These are phyloP conservation scores for Platynereis dumerilii DNA, from an alignment of 2,888 invertebrate species.

Conservation along the genomic window DNA sequence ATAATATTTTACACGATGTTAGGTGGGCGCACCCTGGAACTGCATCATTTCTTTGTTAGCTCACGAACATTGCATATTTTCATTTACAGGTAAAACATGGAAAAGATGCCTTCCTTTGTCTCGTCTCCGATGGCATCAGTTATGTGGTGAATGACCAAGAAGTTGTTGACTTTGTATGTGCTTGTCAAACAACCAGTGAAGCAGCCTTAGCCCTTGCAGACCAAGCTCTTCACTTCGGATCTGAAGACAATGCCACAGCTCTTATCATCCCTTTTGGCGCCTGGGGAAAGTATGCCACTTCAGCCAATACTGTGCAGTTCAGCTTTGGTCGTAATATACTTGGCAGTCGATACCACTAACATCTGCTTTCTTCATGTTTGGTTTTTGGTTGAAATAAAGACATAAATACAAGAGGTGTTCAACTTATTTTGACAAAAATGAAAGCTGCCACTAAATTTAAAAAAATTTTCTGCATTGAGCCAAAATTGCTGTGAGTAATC, in stretches of 20 bases:
- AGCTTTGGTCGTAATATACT: constrained; percentile 19
- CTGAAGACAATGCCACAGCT: constrained; percentile 67
- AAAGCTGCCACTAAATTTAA: no score
- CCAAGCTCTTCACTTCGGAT: constrained; percentile 66
- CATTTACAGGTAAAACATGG: constrained; percentile 64
- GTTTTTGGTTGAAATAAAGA: no score
- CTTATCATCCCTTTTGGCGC: constrained; percentile 67
- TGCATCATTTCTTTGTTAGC: no score
- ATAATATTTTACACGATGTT: no score
- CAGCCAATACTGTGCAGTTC: constrained; percentile 43
- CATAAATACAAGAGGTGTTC: no score
- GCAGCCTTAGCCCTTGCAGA: constrained; percentile 65
- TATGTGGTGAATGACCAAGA: constrained; percentile 66
- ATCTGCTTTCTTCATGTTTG: no score
- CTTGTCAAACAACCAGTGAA: constrained; percentile 62
- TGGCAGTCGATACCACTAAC: constrained; percentile 19
- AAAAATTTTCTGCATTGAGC: no score
- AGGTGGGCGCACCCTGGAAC: no score
- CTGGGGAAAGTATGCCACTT: constrained; percentile 64
- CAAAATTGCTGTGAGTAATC: no score
- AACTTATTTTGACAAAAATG: no score
- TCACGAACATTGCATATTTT: no score
- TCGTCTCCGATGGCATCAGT: constrained; percentile 66
- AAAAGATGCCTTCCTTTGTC: constrained; percentile 65
- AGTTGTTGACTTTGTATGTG: constrained; percentile 63